A percentile compares a stretch with the other conserved stretches of the same genome.
These are phyloP conservation scores for Macrotis lagotis DNA, from an alignment of 2,113 vertebrate genomes.

Conservation along the genomic window DNA sequence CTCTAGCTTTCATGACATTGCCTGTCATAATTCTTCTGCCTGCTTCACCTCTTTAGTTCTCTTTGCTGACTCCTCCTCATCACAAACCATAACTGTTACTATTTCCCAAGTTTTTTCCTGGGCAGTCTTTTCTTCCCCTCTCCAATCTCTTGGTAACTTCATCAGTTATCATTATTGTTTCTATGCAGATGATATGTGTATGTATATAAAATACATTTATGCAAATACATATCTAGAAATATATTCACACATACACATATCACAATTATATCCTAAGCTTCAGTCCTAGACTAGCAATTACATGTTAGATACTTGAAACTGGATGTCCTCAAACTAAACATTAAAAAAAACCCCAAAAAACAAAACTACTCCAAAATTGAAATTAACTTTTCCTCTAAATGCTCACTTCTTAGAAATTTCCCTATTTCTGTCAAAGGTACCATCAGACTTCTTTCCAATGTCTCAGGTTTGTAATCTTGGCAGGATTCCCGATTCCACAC, in stretches of 20 bases:
- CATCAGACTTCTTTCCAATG: neutral
- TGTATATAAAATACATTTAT: neutral
- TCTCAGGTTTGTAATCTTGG: neutral
- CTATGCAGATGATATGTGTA: neutral
- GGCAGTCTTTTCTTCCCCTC: neutral
- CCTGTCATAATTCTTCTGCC: neutral
- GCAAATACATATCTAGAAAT: neutral
- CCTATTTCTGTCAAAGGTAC: neutral
- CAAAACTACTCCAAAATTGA: neutral
- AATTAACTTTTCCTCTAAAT: neutral
- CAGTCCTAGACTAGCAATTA: neutral
- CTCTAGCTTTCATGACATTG: neutral
- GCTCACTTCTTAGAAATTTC: neutral
- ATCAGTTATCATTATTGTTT: neutral
- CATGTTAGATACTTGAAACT: neutral
- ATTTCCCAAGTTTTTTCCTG: neutral
- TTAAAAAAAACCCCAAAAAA: no score
- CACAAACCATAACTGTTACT: neutral
- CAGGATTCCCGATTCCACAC: neutral
- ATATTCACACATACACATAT: neutral
- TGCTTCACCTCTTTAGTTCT: neutral
- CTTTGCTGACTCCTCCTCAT: neutral
- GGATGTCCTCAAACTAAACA: neutral
- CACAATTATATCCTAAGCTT: neutral
- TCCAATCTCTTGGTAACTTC: neutral